Evolutionary conservation across 1,140 invertebrate genomes (phyloP), one percentile per base, ranked within the genome.

Genomic region (Polyergus mexicanus): DNA sequence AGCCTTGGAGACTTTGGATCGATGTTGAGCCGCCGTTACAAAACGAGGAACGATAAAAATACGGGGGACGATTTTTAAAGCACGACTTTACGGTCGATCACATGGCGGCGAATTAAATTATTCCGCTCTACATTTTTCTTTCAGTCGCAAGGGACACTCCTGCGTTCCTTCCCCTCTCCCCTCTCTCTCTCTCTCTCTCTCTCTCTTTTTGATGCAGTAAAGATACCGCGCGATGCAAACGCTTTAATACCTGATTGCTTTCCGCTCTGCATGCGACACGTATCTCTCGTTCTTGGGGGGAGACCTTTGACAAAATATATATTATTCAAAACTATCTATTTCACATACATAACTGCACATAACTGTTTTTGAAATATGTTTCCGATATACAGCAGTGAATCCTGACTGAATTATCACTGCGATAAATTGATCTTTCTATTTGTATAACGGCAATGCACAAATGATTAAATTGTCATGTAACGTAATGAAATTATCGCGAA

Each of bases 101-200:
- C 54, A 83, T 74, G 78, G 78, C 68, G 54, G 68, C 41, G 68
- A 58, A 83, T 83, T 83, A 83, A 83, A 83, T 83, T 83, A 83
- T 83, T 83, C 68, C 54, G 78, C 78, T 74, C 68, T 41, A 83
- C 78, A 74, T 83, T 83, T 83, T 83, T 83, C 68, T 83, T 83
- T 62, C 38, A 72, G 78, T 83, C 38, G 68, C 68, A 41, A 47
- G 68, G 66, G 54, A n/a, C 4, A 32, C 66, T 6, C 25, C 25
- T 56, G 54, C 11, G 22, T 44, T 41, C 38, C 16, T 25, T 44
- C 35, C n/a, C 32, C 13, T 6, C 32, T n/a, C 32, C 16, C 32
- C 13, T 44, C 16, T 77, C 11, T 63, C 16, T 76, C 0, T 63
- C 72, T 60, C 35, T 19, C 22, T 76, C 22, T 62, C 38, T 76